These are phyloP conservation scores for Lasioglossum malachurum DNA, from an alignment of 2,888 invertebrate genomes.

Conservation along the genomic window DNA sequence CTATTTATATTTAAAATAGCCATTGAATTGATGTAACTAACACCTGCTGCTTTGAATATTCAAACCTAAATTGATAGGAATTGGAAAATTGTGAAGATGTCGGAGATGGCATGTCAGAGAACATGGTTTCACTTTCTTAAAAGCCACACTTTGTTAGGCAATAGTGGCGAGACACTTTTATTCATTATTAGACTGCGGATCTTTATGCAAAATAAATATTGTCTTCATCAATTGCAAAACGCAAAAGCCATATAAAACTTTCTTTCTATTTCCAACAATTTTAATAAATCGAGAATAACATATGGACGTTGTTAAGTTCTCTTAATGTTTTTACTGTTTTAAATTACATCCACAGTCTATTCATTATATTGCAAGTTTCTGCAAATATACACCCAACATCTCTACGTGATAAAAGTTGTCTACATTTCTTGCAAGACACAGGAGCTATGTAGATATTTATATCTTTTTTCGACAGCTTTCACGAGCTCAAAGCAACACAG, in stretches of 20 bases:
- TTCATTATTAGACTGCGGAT: no score
- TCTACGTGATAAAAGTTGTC: neutral
- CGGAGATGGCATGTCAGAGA: neutral
- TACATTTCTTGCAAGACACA: neutral
- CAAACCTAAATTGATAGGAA: neutral
- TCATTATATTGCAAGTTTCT: neutral
- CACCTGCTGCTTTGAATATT: neutral
- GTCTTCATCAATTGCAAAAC: no score
- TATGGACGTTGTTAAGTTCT: no score
- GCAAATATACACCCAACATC: neutral
- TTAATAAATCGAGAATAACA: no score
- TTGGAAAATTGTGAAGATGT: neutral
- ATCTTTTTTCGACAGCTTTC: neutral
- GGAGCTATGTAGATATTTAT: no score
- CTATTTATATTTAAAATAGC: neutral
- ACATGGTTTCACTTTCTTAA: neutral
- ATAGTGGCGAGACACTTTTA: neutral
- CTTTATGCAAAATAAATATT: no score
- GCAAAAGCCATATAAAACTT: no score
- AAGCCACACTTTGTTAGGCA: neutral
- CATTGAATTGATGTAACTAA: neutral
- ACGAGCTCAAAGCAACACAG: neutral
- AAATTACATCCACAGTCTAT: no score
- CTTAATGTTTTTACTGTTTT: no score
- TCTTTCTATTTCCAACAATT: no score